Evolutionary conservation across 2,797 vertebrate genomes (phyloP).

Genomic region (Chloroceryle inda): DNA sequence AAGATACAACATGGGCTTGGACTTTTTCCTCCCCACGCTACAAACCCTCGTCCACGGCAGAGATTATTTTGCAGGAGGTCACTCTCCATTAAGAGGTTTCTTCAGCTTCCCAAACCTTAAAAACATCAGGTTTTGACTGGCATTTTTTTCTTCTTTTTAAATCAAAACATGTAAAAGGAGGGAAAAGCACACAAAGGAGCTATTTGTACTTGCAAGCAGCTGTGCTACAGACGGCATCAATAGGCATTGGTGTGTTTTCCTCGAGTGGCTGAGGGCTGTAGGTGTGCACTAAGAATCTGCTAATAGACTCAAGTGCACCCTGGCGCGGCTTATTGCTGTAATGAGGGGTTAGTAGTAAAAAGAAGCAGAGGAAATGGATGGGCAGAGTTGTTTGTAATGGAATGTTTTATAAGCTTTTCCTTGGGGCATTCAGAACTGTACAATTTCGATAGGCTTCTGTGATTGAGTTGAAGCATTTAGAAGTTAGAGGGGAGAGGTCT

Average conservation of each 20-base stretch:
- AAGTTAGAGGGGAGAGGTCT: neutral
- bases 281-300: conserved; percentile 24
- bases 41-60: fast-evolving
- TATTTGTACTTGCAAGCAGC: conserved; percentile 33
- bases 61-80: neutral
- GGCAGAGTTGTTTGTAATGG: conserved; percentile 27
- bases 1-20: neutral
- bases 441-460: neutral
- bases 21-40: neutral
- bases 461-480: neutral
- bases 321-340: neutral
- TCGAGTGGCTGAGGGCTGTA: neutral
- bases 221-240: conserved; percentile 7
- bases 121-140: neutral
- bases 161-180: neutral
- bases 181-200: conserved; percentile 26
- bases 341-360: conserved; percentile 37
- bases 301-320: conserved; percentile 42
- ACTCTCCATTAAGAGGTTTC: neutral
- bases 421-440: neutral
- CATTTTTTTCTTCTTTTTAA: neutral
- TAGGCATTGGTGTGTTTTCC: conserved; percentile 18
- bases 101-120: neutral
- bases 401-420: conserved; percentile 26
- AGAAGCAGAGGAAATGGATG: conserved; percentile 48